Evolutionary conservation across 2,888 invertebrate genomes (phyloP).

Genomic region (Cheilosia soror): DNA sequence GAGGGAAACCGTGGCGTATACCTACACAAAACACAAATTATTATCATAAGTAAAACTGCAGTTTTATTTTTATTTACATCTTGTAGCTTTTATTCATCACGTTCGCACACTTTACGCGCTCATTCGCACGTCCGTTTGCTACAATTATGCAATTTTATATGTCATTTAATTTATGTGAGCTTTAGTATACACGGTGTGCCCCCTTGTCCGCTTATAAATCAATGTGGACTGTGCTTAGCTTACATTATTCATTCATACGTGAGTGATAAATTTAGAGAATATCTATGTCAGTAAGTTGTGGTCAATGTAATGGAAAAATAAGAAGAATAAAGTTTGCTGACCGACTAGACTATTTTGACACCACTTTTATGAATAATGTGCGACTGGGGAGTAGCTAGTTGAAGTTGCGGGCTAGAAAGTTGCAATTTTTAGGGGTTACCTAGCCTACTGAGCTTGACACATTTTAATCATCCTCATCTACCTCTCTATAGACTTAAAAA

Average conservation of each 20-base stretch:
- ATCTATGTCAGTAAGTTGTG: constrained; percentile 46
- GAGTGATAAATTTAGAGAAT: constrained; percentile 39
- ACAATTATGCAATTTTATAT: constrained; percentile 65
- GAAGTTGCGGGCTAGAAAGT: not conserved
- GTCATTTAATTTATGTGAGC: constrained; percentile 54
- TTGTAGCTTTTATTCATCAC: constrained; percentile 46
- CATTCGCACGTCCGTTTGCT: constrained; percentile 68
- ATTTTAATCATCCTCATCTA: too few relatives aligned
- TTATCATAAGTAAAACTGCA: constrained; percentile 51
- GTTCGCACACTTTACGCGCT: constrained; percentile 47
- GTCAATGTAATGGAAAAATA: constrained; percentile 33
- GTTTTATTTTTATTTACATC: constrained; percentile 15
- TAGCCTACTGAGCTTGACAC: too few relatives aligned
- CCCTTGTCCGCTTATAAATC: constrained; percentile 24
- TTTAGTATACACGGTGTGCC: constrained; percentile 32
- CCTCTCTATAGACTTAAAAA: too few relatives aligned
- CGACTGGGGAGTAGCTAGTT: too few relatives aligned
- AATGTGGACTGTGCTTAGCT: constrained; percentile 39
- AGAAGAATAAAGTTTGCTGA: constrained; percentile 1
- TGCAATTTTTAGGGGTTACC: too few relatives aligned
- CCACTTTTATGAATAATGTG: not conserved
- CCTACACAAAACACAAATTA: not conserved
- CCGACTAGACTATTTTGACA: constrained; percentile 19
- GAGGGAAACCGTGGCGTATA: not conserved
- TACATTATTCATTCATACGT: constrained; percentile 38